Percentiles rank a stretch among this genome's conserved stretches.
These are phyloP conservation scores for Clarias magur DNA, from an alignment of 2,113 vertebrate genomes.

Conservation along the genomic window DNA sequence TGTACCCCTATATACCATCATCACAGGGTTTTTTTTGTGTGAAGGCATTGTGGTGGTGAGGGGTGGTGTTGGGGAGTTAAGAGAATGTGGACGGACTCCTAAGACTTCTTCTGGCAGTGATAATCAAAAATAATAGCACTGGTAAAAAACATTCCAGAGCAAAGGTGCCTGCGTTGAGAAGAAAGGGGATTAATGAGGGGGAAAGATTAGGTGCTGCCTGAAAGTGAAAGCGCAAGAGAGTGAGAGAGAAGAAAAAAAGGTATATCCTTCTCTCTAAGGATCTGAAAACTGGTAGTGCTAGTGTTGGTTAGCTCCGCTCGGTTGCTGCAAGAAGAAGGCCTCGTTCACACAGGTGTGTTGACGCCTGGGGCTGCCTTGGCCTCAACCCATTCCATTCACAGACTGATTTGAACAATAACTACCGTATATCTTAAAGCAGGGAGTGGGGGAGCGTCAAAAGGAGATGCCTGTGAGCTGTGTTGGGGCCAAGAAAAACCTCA, in stretches of 20 bases:
- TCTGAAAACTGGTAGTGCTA: constrained; percentile 76
- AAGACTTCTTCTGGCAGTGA: constrained; percentile 64
- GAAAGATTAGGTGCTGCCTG: constrained; percentile 70
- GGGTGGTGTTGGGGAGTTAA: background rate
- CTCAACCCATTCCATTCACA: constrained; percentile 95
- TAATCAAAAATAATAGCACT: constrained; percentile 70
- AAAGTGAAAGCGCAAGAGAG: constrained; percentile 40
- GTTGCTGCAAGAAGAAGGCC: constrained; percentile 91
- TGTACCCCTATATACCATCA: constrained; percentile 59
- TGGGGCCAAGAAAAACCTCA: constrained; percentile 93
- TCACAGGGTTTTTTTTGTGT: constrained; percentile 57
- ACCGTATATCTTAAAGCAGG: constrained; percentile 88
- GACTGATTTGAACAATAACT: constrained; percentile 99
- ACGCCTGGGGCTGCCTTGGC: constrained; percentile 95
- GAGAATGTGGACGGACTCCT: constrained; percentile 53
- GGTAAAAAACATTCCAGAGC: constrained; percentile 69
- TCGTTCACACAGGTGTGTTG: constrained; percentile 99
- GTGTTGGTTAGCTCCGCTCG: constrained; percentile 81
- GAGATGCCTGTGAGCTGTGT: constrained; percentile 94
- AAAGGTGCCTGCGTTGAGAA: constrained; percentile 72
- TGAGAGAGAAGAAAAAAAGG: constrained; percentile 48
- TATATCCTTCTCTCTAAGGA: constrained; percentile 74
- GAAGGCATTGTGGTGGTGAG: constrained; percentile 21
- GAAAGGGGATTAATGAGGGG: constrained; percentile 74
- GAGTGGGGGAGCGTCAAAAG: constrained; percentile 77